Evolutionary conservation across 2,113 vertebrate genomes (phyloP).

Genomic region (Trematomus loennbergii): DNA sequence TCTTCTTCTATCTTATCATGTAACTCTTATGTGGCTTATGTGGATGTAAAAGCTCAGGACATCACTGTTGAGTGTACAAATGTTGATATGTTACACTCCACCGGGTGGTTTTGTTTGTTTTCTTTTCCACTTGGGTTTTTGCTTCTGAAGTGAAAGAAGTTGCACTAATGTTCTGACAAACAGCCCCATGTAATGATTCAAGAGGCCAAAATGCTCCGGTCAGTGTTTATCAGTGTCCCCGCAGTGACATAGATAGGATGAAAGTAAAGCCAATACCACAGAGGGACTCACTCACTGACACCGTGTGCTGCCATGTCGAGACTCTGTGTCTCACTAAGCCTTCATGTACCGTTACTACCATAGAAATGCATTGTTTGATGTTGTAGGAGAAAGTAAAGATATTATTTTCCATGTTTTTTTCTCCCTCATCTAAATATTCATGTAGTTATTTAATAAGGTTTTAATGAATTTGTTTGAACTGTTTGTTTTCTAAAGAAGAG

Average conservation of each 20-base stretch:
- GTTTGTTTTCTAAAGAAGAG: slow-evolving; percentile 71
- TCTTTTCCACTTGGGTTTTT: slow-evolving; percentile 10
- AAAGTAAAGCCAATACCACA: slow-evolving; percentile 49
- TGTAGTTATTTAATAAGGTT: slow-evolving; percentile 71
- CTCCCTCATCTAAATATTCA: slow-evolving; percentile 52
- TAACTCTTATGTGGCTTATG: not conserved
- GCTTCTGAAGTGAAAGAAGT: slow-evolving; percentile 41
- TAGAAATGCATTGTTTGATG: slow-evolving; percentile 45
- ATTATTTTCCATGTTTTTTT: slow-evolving; percentile 21
- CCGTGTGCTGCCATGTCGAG: slow-evolving; percentile 51
- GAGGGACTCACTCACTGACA: slow-evolving; percentile 35
- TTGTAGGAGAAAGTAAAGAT: slow-evolving; percentile 36
- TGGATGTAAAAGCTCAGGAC: slow-evolving; percentile 44
- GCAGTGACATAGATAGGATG: slow-evolving; percentile 41
- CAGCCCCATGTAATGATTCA: slow-evolving; percentile 14
- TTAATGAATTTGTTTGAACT: slow-evolving; percentile 73
- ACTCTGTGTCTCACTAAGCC: slow-evolving; percentile 40
- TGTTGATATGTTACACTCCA: slow-evolving; percentile 13
- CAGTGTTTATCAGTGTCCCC: slow-evolving; percentile 71
- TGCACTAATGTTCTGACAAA: slow-evolving; percentile 47
- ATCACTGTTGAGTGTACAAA: slow-evolving; percentile 9
- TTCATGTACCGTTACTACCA: slow-evolving; percentile 58
- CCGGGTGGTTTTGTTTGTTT: slow-evolving; percentile 17
- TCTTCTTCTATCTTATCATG: not conserved
- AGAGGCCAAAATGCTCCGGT: slow-evolving; percentile 52